Evolutionary conservation across 2,113 vertebrate species (phyloP).

Genomic region (Struthio camelus): DNA sequence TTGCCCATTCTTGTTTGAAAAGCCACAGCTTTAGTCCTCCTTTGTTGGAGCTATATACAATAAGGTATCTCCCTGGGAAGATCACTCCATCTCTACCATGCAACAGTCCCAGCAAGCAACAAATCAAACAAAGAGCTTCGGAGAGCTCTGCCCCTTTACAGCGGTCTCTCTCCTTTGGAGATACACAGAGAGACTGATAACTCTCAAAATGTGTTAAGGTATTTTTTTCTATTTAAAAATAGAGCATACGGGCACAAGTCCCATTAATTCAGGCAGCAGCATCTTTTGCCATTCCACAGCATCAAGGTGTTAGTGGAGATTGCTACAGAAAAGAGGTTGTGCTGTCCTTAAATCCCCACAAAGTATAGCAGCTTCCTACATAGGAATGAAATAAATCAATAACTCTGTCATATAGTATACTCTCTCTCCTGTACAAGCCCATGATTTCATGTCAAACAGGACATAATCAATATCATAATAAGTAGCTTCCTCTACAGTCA

Average conservation of each 20-base stretch:
- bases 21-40: neutral
- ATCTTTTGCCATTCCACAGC: neutral
- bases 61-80: neutral
- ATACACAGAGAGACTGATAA: fast-evolving
- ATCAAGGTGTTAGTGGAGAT: neutral
- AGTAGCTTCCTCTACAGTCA: neutral
- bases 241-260: neutral
- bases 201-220: neutral
- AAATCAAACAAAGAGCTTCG: neutral
- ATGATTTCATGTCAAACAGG: neutral
- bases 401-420: neutral
- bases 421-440: neutral
- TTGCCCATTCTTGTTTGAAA: neutral
- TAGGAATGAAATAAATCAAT: neutral
- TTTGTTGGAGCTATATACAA: neutral
- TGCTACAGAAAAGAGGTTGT: neutral
- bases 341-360: neutral
- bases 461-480: neutral
- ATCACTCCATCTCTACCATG: neutral
- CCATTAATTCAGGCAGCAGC: neutral
- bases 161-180: neutral
- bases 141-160: neutral
- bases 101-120: neutral
- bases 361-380: neutral
- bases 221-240: neutral